Conservation (phyloP, 2,888 invertebrate species). For the Subacronicta megacephala region DNA sequence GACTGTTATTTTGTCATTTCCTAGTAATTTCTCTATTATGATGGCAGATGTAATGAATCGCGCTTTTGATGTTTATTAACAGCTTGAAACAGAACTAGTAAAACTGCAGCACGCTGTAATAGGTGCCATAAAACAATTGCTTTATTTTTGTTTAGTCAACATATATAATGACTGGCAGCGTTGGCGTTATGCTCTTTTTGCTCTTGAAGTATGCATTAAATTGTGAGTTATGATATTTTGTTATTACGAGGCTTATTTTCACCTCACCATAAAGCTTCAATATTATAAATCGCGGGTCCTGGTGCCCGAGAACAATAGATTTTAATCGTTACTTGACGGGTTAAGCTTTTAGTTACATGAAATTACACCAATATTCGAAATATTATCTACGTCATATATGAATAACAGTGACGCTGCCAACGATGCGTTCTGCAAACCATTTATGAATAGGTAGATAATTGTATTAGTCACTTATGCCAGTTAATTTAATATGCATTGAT, state of each 20-base stretch:
- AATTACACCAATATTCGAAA: constrained; percentile 30
- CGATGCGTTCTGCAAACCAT: constrained; percentile 23
- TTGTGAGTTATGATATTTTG: not conserved
- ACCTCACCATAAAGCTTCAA: not conserved
- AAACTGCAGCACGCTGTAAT: constrained; percentile 13
- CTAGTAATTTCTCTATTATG: constrained; percentile 36
- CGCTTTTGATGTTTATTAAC: constrained; percentile 30
- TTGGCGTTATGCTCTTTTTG: constrained; percentile 2
- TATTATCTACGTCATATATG: constrained; percentile 18
- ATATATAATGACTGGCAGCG: constrained; percentile 9
- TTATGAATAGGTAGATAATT: constrained; percentile 47
- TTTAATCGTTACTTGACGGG: too few species aligned
- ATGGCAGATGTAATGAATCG: constrained; percentile 17
- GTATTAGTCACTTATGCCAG: constrained; percentile 51
- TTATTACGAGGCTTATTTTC: not conserved
- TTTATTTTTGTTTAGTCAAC: constrained; percentile 22
- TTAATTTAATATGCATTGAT: constrained; percentile 68
- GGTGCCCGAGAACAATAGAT: too few species aligned
- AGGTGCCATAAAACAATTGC: constrained; percentile 15
- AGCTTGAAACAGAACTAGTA: constrained; percentile 7
- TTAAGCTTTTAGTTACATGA: too few species aligned
- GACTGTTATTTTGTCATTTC: constrained; percentile 65
- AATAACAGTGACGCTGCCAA: constrained; percentile 17
- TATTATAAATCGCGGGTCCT: too few species aligned
- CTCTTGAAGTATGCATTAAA: not conserved